Evolutionary conservation across 2,797 vertebrate genomes (phyloP), one percentile per base, ranked within the genome.

Genomic region (Sebastes trivittatus): DNA sequence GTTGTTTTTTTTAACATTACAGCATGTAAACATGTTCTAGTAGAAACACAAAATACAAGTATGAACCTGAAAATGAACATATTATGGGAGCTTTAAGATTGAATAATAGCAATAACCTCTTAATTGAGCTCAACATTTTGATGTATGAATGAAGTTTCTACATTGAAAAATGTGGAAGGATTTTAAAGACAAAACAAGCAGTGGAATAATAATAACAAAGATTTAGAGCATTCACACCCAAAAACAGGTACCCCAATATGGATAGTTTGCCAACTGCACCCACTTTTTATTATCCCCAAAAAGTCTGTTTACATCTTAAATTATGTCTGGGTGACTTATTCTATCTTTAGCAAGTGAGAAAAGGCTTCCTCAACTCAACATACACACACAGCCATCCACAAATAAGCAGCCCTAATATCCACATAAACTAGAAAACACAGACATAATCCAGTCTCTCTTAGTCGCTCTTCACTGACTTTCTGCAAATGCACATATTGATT

Each of bases 401-500:
- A 81, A 88, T 63, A 61, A 27, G 49, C 63, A 11, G 46, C 61
- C 36, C 14, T 54, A 72, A 84, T 77, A 63, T 59, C 29, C 46
- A 61, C 52, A 61, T 30, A 70, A 72, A 72, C 58, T 30, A 78
- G 69, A 78, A 86, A 88, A 84, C 36, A 71, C 75, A 74, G 63
- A 78, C n/a, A 56, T 71, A 75, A 62, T 81, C 68, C 61, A 58
- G 42, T 73, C 34, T 62, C 56, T 64, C 9, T 61, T 46, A 25
- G 34, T 59, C 74, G 62, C 56, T 69, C 61, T 23, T 72, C 16
- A 32, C 49, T 49, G 65, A 63, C 54, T 76, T 56, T 78, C 36
- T 77, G 27, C 60, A 81, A 88, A 86, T 76, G 64, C 67, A 77
- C 11, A 30, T 83, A 91, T 88, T 11, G 77, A 89, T 93, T 60